These are phyloP conservation scores for Numenius arquata DNA, from an alignment of 2,113 vertebrate genomes.

Conservation along the genomic window DNA sequence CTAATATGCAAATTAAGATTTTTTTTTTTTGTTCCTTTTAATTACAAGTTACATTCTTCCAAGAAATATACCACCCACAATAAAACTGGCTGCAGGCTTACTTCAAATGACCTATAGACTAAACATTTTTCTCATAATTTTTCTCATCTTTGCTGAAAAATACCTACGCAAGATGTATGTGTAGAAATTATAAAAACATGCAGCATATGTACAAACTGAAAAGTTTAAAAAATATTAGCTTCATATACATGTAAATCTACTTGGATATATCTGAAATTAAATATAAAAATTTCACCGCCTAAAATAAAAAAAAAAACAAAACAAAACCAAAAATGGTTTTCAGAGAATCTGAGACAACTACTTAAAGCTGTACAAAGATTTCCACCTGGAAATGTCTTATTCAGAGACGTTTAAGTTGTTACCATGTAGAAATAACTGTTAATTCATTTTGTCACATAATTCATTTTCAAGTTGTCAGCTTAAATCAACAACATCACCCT, in stretches of 20 bases:
- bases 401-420: constrained; percentile 64
- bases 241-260: constrained; percentile 86
- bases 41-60: constrained; percentile 71
- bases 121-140: constrained; percentile 57
- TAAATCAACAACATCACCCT: constrained; percentile 75
- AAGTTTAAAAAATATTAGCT: constrained; percentile 83
- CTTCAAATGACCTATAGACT: constrained; percentile 55
- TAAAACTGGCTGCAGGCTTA: constrained; percentile 62
- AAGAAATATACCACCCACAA: constrained; percentile 66
- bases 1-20: constrained; percentile 53
- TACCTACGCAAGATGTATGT: constrained; percentile 71
- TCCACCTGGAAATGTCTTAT: constrained; percentile 74
- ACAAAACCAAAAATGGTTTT: constrained; percentile 64
- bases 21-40: background rate
- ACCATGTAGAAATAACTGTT: constrained; percentile 66
- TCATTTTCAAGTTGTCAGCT: constrained; percentile 68
- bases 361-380: constrained; percentile 82
- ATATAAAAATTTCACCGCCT: constrained; percentile 81
- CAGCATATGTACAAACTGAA: constrained; percentile 84
- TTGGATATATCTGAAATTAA: constrained; percentile 79
- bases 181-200: constrained; percentile 82
- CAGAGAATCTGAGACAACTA: constrained; percentile 77
- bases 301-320: constrained; percentile 66
- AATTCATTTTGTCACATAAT: constrained; percentile 70
- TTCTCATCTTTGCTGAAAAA: constrained; percentile 73